Evolutionary conservation across 2,113 vertebrate species (phyloP), one percentile per base, ranked within the genome.

Genomic region (Nicator chloris): DNA sequence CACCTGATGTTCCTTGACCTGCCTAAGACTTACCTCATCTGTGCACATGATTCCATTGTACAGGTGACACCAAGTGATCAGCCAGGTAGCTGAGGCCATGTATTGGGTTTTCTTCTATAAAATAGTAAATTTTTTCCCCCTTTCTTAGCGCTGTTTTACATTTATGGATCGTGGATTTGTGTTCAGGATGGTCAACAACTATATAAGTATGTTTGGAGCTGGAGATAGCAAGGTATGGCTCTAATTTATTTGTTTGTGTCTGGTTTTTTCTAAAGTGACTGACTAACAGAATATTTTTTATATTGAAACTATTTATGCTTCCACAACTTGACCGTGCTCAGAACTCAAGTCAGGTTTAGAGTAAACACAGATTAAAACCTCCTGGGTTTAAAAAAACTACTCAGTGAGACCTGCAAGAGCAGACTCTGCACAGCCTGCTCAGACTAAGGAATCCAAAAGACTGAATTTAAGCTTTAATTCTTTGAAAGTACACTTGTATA

Each of bases 151-250:
- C 51, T 99, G 99, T 92, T 99, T 99, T 81, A 99, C 99, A 1
- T 98, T 99, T 92, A 99, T 99, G 99, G 99, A 99, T 96, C 97
- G 99, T 97, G 99, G 99, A 79, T 99, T 99, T 96, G 98, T 99
- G 86, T 99, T 99, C 97, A 99, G 98, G 95, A 97, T 99, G 88
- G 98, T 99, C 60, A 99, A 98, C 97, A 98, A 98, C 94, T 99
- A 99, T 44, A 97, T 99, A 82, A 99, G 99, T 96, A 99, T 99
- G 98, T 99, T 99, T 96, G 98, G 98, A 65, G 97, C 98, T 10
- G 98, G 98, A 28, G 99, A 99, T 65, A 96, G 98, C 97, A 99
- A 99, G 99, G 99, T 99, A 98, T 97, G 73, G 7, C 42, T 72
- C 33, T 12, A 6, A 68, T 35, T 65, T 64, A 24, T 79, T 54